Base-by-base conservation (phyloP, 2,113 vertebrate species). In the Tyrannus savana region DNA sequence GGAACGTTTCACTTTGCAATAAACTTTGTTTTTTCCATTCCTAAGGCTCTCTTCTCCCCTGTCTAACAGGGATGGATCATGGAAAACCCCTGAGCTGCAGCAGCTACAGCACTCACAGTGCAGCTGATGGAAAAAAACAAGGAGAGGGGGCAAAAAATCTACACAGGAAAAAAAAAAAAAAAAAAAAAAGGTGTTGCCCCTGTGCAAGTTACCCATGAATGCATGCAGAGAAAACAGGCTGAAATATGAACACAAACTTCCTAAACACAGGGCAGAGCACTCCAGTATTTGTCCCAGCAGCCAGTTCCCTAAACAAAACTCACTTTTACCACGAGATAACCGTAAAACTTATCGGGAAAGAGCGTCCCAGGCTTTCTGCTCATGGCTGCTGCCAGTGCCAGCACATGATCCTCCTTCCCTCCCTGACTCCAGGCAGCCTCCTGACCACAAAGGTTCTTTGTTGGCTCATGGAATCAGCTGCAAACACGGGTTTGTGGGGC, bases 401-500 rank as follows among this genome's bases (percentile, higher is more conserved):
- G 93, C 81, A 12, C 79, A n/a, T 21, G 30, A 89, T 33, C 72
- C 60, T 44, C 76, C 46, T 42, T 58, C 37, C 25, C 78, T 49
- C 49, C 18, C 7, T 0, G 39, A 30, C 92, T 30, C 55, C 66
- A 78, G 90, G 74, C 84, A 53, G 41, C 21, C 85, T 85, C 64
- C 68, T 66, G 30, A 50, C 52, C 79, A 92, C 81, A 93, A 78
- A 81, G 89, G 84, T 5, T 25, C 90, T 94, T 86, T 92, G 95
- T 23, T 78, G 79, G 91, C n/a, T 58, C 69, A 19, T 11, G 64
- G 69, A 52, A 35, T 9, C 80, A 83, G 39, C 66, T 47, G 6
- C 59, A 41, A 49, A 33, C 11, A 6, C 27, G 35, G 66, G 63
- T 77, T 78, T 68, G 46, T 19, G 53, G 4, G 39, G 84, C 62